phyloP scores from a whole-genome alignment of 92 coral and sea anemone genomes.

The Meandrina meandrites region DNA sequence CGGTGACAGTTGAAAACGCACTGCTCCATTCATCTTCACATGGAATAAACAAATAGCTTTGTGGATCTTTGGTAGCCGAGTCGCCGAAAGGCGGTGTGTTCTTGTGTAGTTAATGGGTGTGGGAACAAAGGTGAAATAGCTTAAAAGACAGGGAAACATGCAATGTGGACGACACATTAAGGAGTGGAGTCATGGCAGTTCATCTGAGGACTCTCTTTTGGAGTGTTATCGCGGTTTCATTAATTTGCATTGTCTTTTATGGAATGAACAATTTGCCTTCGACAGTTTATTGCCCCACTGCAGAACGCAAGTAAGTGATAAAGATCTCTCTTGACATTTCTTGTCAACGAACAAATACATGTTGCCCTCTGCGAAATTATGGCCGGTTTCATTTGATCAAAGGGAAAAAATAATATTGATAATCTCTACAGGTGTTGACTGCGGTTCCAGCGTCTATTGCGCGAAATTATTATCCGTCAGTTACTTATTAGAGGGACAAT shows the following conservation, averaged over 20 bases:
- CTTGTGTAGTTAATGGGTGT: background rate
- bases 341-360: background rate
- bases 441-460: background rate
- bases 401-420: background rate
- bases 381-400: background rate
- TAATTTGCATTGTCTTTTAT: conserved; percentile 40
- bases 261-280: conserved; percentile 30
- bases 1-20: conserved; percentile 24
- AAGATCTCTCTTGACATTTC: background rate
- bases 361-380: background rate
- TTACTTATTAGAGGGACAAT: background rate
- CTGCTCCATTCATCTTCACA: conserved; percentile 9
- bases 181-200: conserved; percentile 21
- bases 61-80: background rate
- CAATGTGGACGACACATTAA: conserved; percentile 6
- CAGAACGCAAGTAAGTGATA: conserved; percentile 23
- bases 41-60: background rate
- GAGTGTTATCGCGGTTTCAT: conserved; percentile 10
- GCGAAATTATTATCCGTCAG: background rate
- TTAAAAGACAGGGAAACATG: conserved; percentile 15
- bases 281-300: conserved; percentile 6
- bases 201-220: conserved; percentile 42
- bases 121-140: background rate
- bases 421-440: conserved; percentile 2
- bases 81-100: background rate